A percentile compares a stretch with the other conserved stretches of the same genome.
Evolutionary conservation across 2,888 invertebrate species (phyloP).

Genomic region (Hanleya hanleyi): DNA sequence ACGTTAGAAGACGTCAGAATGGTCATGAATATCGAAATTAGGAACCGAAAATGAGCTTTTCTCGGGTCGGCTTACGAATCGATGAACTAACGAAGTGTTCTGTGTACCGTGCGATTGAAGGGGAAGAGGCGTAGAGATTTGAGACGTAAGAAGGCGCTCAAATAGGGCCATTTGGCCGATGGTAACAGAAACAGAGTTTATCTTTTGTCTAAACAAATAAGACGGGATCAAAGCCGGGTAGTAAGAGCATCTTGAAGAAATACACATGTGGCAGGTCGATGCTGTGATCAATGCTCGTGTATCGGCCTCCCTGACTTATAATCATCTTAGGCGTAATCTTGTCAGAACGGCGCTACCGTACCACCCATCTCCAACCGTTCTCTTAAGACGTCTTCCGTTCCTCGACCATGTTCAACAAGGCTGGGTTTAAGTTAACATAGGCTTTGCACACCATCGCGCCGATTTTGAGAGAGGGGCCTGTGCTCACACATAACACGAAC

Average conservation of each 20-base stretch:
- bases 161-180: slow-evolving; percentile 1
- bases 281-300: not conserved
- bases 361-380: not conserved
- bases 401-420: not conserved
- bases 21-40: slow-evolving; percentile 1
- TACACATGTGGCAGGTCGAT: not conserved
- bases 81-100: slow-evolving; percentile 1
- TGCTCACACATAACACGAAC: too few species aligned
- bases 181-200: slow-evolving; percentile 5
- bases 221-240: not conserved
- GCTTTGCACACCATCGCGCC: not conserved
- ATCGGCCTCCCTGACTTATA: slow-evolving; percentile 4
- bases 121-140: slow-evolving; percentile 3
- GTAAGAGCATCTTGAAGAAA: not conserved
- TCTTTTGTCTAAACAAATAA: slow-evolving; percentile 11
- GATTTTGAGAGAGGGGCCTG: too few species aligned
- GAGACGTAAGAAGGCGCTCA: not conserved
- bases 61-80: not conserved
- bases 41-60: not conserved
- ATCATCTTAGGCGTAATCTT: not conserved
- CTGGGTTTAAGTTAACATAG: slow-evolving; percentile 6
- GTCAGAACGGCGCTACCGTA: not conserved
- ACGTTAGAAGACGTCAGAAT: not conserved
- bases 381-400: too few species aligned
- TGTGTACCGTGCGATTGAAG: slow-evolving; percentile 1